These are phyloP conservation scores for Coenobita brevimanus DNA, from an alignment of 1,140 invertebrate genomes.

Conservation along the genomic window DNA sequence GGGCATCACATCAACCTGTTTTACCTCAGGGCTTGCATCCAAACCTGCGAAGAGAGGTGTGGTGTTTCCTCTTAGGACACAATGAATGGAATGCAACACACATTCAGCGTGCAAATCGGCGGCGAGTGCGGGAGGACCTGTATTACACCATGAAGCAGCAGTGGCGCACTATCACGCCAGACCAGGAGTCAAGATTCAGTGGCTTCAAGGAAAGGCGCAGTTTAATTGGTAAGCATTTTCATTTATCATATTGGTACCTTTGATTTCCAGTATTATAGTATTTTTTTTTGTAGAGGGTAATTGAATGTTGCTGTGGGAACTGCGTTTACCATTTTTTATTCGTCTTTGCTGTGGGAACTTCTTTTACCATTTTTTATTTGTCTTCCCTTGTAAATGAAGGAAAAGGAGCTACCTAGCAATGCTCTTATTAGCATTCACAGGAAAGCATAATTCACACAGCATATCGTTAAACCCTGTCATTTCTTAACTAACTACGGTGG, in stretches of 20 bases:
- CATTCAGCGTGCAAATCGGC: slow-evolving; percentile 80
- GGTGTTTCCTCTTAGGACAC: slow-evolving; percentile 96
- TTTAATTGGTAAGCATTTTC: slow-evolving; percentile 82
- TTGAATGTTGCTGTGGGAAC: no score
- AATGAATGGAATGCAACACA: slow-evolving; percentile 88
- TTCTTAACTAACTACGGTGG: no score
- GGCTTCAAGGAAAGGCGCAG: slow-evolving; percentile 93
- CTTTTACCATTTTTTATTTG: no score
- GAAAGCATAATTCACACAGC: no score
- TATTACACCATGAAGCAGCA: slow-evolving; percentile 98
- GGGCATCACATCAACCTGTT: neutral
- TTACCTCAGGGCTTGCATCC: slow-evolving; percentile 79
- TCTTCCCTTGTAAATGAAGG: no score
- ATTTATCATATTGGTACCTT: no score
- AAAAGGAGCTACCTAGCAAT: no score
- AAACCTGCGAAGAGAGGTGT: slow-evolving; percentile 87
- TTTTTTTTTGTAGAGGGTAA: neutral
- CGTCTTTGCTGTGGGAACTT: no score
- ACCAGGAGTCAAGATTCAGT: slow-evolving; percentile 91
- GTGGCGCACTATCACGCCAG: slow-evolving; percentile 91
- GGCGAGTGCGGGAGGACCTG: slow-evolving; percentile 85
- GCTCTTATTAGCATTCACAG: no score
- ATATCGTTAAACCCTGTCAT: no score
- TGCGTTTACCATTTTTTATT: no score
- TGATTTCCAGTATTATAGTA: neutral